Evolutionary conservation across 2,888 invertebrate genomes (phyloP).

Genomic region (Spatulosminthurus flaviceps): DNA sequence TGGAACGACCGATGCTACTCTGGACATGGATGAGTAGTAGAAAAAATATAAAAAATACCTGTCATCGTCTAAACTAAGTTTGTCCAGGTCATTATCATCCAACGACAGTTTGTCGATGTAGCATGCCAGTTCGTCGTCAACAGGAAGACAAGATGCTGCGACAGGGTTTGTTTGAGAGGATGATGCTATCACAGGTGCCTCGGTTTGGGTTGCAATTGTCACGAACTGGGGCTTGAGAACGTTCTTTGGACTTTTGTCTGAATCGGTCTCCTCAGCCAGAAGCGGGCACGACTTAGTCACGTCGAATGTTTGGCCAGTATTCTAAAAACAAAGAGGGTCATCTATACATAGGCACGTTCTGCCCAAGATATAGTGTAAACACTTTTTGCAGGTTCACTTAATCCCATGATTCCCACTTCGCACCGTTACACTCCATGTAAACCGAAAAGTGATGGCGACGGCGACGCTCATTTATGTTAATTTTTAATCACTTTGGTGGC

Average conservation of each 20-base stretch:
- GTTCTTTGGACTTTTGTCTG: background rate
- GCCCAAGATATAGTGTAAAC: too few relatives aligned
- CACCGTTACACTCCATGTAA: too few relatives aligned
- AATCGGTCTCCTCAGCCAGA: conserved; percentile 33
- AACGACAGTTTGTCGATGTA: conserved; percentile 24
- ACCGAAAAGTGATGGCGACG: too few relatives aligned
- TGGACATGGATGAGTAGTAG: background rate
- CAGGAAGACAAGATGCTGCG: conserved; percentile 16
- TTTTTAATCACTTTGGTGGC: too few relatives aligned
- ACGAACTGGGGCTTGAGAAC: conserved; percentile 31
- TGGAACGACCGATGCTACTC: background rate
- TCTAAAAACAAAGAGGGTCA: conserved; percentile 14
- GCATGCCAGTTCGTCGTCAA: background rate
- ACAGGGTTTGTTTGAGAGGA: background rate
- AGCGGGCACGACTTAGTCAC: conserved; percentile 47
- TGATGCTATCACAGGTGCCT: conserved; percentile 38
- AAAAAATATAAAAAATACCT: conserved; percentile 49
- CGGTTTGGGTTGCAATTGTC: conserved; percentile 46
- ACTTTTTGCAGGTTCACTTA: background rate
- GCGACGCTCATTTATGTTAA: too few relatives aligned
- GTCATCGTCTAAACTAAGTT: conserved; percentile 58
- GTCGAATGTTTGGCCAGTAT: conserved; percentile 33
- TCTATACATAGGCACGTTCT: background rate
- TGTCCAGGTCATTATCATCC: conserved; percentile 55
- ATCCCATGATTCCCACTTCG: too few relatives aligned